Evolutionary conservation across 53 echinoderm and acorn worm species (phyloP).

Genomic region (Holothuria scabra): DNA sequence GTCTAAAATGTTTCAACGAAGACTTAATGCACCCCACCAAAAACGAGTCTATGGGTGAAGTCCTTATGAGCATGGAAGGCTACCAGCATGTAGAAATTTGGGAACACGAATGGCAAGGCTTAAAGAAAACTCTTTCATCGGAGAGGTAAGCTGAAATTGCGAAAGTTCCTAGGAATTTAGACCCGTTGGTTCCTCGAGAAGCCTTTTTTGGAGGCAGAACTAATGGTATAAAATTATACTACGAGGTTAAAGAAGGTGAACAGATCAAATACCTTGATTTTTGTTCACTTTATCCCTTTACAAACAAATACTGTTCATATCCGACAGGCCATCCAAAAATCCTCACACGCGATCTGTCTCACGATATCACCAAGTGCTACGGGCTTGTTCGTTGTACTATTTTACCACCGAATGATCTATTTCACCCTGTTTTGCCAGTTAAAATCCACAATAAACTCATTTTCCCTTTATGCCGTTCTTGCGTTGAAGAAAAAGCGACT

Average conservation of each 20-base stretch:
- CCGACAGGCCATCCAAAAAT: constrained; percentile 61
- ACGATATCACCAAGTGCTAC: constrained; percentile 44
- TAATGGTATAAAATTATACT: constrained; percentile 31
- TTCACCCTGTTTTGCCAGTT: constrained; percentile 63
- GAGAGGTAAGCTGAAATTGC: not conserved
- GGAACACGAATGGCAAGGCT: constrained; percentile 25
- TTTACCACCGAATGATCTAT: constrained; percentile 47
- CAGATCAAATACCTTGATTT: constrained; percentile 66
- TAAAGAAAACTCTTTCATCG: not conserved
- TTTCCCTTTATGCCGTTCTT: constrained; percentile 62
- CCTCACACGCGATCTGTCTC: constrained; percentile 14
- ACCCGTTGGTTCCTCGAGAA: constrained; percentile 34
- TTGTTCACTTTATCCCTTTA: constrained; percentile 61
- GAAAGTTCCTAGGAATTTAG: not conserved
- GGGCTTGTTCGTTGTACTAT: constrained; percentile 61
- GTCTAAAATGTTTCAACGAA: not conserved
- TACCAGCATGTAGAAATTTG: constrained; percentile 13
- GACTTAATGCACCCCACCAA: not conserved
- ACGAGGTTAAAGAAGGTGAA: constrained; percentile 29
- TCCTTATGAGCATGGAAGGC: no score
- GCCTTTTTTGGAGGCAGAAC: constrained; percentile 51
- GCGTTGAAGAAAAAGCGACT: constrained; percentile 49
- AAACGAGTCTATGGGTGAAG: constrained; percentile 31
- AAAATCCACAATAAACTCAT: constrained; percentile 49
- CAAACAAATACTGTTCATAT: constrained; percentile 63